Percentiles rank a stretch among this genome's conserved stretches.
Evolutionary conservation across 2,797 vertebrate genomes (phyloP).

Genomic region (Lacerta bilineata): DNA sequence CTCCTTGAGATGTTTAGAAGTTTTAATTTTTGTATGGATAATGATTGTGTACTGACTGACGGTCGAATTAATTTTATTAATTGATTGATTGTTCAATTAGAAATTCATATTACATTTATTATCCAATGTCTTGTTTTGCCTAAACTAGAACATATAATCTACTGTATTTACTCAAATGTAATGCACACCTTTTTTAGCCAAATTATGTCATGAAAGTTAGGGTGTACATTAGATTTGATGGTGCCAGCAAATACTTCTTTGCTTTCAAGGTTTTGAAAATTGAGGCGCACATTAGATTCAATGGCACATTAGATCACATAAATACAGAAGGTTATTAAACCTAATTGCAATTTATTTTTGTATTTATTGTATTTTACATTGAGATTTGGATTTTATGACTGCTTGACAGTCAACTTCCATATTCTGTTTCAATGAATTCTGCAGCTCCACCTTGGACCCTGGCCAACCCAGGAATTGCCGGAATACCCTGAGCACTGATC

Average conservation of each 20-base stretch:
- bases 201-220: too few species aligned
- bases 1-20: too few species aligned
- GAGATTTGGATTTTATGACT: not conserved
- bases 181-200: too few species aligned
- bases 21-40: too few species aligned
- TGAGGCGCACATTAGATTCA: too few species aligned
- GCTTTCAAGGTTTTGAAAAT: too few species aligned
- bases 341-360: not conserved
- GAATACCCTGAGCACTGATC: not conserved
- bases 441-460: not conserved
- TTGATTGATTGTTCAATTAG: not conserved
- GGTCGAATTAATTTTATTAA: too few species aligned
- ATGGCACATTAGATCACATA: too few species aligned
- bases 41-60: too few species aligned
- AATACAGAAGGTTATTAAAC: not conserved
- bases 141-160: not conserved
- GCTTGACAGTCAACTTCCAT: not conserved
- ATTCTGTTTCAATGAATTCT: slow-evolving; percentile 14
- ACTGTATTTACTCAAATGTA: too few species aligned
- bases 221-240: too few species aligned
- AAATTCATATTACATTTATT: not conserved
- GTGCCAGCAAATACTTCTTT: too few species aligned
- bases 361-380: not conserved
- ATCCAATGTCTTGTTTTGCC: not conserved
- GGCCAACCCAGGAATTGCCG: not conserved